Evolutionary conservation across 2,113 vertebrate species (phyloP).

Genomic region (Talpa occidentalis): DNA sequence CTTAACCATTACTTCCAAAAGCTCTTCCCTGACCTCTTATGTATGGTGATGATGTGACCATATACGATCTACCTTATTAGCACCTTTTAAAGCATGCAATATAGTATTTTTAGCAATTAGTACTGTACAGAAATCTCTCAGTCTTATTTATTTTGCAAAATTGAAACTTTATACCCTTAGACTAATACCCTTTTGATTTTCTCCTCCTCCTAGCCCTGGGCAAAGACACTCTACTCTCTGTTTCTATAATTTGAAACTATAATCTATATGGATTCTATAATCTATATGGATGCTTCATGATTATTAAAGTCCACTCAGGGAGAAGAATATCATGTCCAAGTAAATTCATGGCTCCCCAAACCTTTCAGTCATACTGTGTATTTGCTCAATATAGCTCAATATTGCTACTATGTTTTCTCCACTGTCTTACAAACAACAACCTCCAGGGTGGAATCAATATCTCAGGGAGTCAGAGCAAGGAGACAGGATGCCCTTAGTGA

Average conservation of each 20-base stretch:
- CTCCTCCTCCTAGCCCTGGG: background rate
- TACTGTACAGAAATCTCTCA: background rate
- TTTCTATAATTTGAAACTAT: background rate
- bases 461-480: conserved; percentile 24
- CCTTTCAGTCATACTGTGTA: background rate
- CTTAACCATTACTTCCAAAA: background rate
- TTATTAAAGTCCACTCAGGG: background rate
- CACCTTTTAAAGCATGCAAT: background rate
- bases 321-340: background rate
- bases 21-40: background rate
- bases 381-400: background rate
- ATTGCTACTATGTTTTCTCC: background rate
- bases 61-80: background rate
- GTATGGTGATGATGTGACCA: background rate
- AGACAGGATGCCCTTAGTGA: background rate
- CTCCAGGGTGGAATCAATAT: background rate
- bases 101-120: background rate
- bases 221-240: background rate
- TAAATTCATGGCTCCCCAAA: background rate
- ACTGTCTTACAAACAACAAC: background rate
- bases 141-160: background rate
- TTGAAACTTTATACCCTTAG: background rate
- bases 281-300: background rate
- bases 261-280: background rate
- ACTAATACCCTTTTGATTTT: background rate